These are phyloP conservation scores for Stenodera caucasica DNA, from an alignment of 2,888 invertebrate genomes.

Conservation along the genomic window DNA sequence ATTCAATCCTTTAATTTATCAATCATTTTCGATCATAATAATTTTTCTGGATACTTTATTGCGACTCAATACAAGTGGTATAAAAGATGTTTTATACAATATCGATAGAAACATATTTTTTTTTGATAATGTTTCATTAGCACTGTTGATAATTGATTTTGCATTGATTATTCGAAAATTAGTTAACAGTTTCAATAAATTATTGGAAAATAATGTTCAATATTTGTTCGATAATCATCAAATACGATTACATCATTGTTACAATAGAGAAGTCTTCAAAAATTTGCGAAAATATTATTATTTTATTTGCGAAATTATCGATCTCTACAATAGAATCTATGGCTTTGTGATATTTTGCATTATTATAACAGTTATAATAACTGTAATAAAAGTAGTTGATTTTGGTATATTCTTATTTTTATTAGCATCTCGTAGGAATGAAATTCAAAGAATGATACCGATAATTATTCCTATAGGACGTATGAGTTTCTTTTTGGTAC, in stretches of 20 bases:
- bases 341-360: conserved; percentile 30
- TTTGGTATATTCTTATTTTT: too few species aligned
- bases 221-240: not conserved
- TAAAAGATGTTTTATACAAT: not conserved
- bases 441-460: too few species aligned
- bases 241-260: too few species aligned
- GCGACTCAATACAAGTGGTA: not conserved
- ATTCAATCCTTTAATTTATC: not conserved
- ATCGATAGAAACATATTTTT: not conserved
- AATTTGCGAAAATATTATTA: conserved; percentile 20
- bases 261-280: not conserved
- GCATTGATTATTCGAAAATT: not conserved
- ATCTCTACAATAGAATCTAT: conserved; percentile 26
- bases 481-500: too few species aligned
- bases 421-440: too few species aligned
- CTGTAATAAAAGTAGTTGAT: not conserved
- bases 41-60: not conserved
- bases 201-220: not conserved
- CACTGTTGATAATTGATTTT: not conserved
- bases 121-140: not conserved
- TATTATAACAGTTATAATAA: not conserved
- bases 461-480: too few species aligned
- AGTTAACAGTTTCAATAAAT: not conserved
- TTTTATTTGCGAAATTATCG: conserved; percentile 23
- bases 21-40: not conserved